Percentiles rank a stretch among this genome's conserved stretches.
phyloP scores from a whole-genome alignment of 2,888 invertebrate genomes.

The Dorcus parallelipipedus region DNA sequence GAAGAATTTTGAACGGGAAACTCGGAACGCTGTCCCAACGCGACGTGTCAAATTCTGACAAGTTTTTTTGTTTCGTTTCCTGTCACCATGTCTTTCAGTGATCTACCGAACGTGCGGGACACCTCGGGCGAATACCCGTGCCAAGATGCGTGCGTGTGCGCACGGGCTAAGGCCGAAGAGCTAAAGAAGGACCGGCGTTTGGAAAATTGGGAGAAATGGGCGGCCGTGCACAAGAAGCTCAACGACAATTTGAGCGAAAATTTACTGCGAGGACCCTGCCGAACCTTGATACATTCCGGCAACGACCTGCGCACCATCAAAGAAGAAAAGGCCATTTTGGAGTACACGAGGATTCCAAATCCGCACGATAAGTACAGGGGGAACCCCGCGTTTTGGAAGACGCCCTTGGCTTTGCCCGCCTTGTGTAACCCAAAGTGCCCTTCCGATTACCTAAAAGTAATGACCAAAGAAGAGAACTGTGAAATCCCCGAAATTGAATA shows the following conservation, averaged over 20 bases:
- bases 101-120: slow-evolving; percentile 10
- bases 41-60: not conserved
- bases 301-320: slow-evolving; percentile 31
- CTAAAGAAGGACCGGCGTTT: slow-evolving; percentile 26
- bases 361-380: slow-evolving; percentile 41
- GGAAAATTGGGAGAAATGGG: slow-evolving; percentile 40
- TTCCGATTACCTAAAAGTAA: slow-evolving; percentile 32
- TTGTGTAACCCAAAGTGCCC: slow-evolving; percentile 10
- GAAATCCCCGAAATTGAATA: slow-evolving; percentile 37
- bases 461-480: slow-evolving; percentile 32
- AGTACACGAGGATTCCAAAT: slow-evolving; percentile 36
- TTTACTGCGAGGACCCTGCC: slow-evolving; percentile 27
- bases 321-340: slow-evolving; percentile 36
- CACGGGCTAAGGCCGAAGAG: not conserved
- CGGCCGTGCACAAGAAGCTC: slow-evolving; percentile 31
- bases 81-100: slow-evolving; percentile 18
- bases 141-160: not conserved
- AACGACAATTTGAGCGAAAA: slow-evolving; percentile 28
- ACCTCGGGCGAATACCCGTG: not conserved
- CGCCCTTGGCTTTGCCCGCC: slow-evolving; percentile 32
- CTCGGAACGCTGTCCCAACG: not conserved
- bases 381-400: slow-evolving; percentile 41
- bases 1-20: not conserved
- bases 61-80: not conserved
- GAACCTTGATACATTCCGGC: slow-evolving; percentile 36